Evolutionary conservation across 2,113 vertebrate genomes (phyloP), one percentile per base, ranked within the genome.

Genomic region (Passer domesticus): DNA sequence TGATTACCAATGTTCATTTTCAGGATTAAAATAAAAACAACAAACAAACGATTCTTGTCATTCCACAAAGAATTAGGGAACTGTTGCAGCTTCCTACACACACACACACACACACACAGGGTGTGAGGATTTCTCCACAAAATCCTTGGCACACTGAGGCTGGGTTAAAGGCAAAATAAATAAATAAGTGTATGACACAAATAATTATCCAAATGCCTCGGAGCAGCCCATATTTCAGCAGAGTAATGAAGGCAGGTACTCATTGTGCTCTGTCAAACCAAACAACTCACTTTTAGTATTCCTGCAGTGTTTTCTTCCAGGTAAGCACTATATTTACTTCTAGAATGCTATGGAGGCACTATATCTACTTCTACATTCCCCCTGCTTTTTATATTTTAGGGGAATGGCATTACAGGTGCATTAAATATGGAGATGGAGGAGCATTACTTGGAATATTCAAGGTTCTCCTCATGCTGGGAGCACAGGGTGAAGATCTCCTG

Each of bases 161-260:
- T 73, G 70, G 70, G 35, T 64, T 50, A 50, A 88, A 82, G 82
- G 15, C 30, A 85, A 66, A 77, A 83, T 69, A 93, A 93, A 95
- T 87, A 89, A 89, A 91, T 76, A 86, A 93, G 70, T 55, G 59
- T 27, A 23, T 16, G 56, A n/a, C 73, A 83, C 44, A 74, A 95
- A 94, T 95, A 94, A 96, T 96, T 95, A 94, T 90, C 85, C 77
- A 78, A 96, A 95, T 88, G 85, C 83, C 93, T 93, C 3, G 3
- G 7, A 96, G 96, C 94, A 53, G 52, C 63, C 41, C 72, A 41
- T 78, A 80, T 91, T 86, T 90, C 13, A 8, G 30, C 31, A 81
- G 66, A 95, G 60, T 89, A 92, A 96, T 93, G 72, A 86, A 95
- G 75, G 90, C 82, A 95, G 82, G 78, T 46, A 52, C 33, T 8